phyloP scores from a whole-genome alignment of 2,113 vertebrate genomes.

The Dicentrarchus labrax region DNA sequence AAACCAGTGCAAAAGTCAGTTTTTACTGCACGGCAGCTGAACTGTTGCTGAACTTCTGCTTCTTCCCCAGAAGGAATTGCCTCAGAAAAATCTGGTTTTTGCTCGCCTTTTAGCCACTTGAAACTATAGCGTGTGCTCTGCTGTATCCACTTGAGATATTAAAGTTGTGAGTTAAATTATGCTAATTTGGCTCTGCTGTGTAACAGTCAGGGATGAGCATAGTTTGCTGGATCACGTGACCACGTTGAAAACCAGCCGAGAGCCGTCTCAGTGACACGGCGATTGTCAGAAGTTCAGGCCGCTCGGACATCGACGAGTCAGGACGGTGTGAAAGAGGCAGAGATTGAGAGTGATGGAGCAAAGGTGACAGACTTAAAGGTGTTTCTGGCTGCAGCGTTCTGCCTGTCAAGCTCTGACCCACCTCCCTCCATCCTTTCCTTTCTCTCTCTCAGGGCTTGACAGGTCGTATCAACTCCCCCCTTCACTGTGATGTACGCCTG shows the following conservation, averaged over 20 bases:
- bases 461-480: conserved; percentile 79
- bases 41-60: conserved; percentile 54
- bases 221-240: too few species aligned
- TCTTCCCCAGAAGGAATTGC: conserved; percentile 33
- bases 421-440: conserved; percentile 24
- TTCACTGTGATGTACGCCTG: conserved; percentile 75
- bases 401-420: conserved; percentile 65
- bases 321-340: conserved; percentile 85
- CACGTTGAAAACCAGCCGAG: too few species aligned
- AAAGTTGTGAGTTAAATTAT: neutral
- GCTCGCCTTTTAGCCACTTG: neutral
- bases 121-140: neutral
- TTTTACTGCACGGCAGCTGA: conserved; percentile 26
- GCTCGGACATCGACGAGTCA: conserved; percentile 80
- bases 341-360: conserved; percentile 87
- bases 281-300: conserved; percentile 64
- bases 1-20: neutral
- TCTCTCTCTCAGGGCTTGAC: conserved; percentile 86
- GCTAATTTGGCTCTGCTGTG: neutral
- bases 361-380: conserved; percentile 92
- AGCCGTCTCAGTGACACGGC: neutral
- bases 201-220: neutral
- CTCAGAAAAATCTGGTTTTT: neutral
- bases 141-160: neutral
- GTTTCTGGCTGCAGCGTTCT: conserved; percentile 83